These are phyloP conservation scores for Ceratina calcarata DNA, from an alignment of 1,140 invertebrate species.

Conservation along the genomic window DNA sequence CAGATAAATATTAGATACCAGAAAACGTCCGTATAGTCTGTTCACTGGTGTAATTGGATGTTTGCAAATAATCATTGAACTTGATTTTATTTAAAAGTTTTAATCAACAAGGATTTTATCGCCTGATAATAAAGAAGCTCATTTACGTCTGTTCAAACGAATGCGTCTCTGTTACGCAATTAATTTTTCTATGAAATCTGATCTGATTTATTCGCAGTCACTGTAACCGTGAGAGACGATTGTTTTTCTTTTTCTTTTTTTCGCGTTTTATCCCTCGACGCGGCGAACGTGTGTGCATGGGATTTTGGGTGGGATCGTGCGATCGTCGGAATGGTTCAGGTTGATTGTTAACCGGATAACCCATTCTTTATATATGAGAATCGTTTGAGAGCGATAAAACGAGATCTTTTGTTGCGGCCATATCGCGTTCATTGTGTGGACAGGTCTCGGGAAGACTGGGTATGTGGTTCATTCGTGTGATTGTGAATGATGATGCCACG, in stretches of 20 bases:
- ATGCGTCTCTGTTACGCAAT: background rate
- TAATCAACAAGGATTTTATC: no score
- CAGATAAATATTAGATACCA: background rate
- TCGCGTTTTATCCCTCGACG: no score
- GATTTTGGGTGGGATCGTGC: conserved; percentile 22
- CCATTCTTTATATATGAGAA: conserved; percentile 24
- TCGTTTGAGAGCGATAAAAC: conserved; percentile 11
- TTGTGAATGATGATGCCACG: background rate
- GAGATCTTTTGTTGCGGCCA: conserved; percentile 12
- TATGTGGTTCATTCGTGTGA: background rate
- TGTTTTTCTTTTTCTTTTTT: background rate
- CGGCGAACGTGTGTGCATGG: background rate
- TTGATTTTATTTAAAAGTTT: no score
- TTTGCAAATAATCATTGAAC: no score
- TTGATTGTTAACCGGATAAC: conserved; percentile 10
- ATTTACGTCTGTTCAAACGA: no score
- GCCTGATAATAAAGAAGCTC: no score
- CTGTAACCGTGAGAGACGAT: background rate
- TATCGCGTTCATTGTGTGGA: conserved; percentile 5
- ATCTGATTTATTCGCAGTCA: background rate
- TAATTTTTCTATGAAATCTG: background rate
- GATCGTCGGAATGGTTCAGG: background rate
- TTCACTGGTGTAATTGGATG: no score
- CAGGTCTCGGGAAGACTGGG: background rate
- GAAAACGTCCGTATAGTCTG: no score